These are phyloP conservation scores for Stictonetta naevosa DNA, from an alignment of 2,113 vertebrate species.

Conservation along the genomic window DNA sequence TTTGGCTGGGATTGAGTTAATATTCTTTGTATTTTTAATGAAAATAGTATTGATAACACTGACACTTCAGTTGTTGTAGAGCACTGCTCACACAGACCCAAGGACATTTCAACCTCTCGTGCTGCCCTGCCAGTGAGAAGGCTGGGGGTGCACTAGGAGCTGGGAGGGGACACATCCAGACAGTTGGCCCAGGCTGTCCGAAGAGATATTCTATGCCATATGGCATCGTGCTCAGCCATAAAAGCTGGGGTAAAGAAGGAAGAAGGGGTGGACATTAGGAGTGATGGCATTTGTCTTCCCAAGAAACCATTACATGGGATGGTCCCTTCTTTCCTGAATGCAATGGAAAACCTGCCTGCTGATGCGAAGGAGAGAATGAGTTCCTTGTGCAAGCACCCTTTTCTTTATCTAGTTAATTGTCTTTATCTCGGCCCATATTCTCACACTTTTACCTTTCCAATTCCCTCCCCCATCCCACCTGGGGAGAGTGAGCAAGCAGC, in stretches of 20 bases:
- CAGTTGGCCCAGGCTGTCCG: not conserved
- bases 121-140: not conserved
- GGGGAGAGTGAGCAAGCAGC: not conserved
- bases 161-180: not conserved
- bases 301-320: not conserved
- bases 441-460: not conserved
- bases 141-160: not conserved
- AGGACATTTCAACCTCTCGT: not conserved
- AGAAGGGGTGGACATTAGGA: not conserved
- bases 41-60: not conserved
- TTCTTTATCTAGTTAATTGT: not conserved
- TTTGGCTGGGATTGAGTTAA: not conserved
- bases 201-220: not conserved
- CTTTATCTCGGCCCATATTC: not conserved
- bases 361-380: not conserved
- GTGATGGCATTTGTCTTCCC: not conserved
- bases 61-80: not conserved
- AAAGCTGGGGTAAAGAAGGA: not conserved
- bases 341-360: not conserved
- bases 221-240: not conserved
- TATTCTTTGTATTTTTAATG: not conserved
- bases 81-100: not conserved
- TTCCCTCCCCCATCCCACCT: not conserved
- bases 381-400: not conserved
- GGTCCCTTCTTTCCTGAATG: not conserved